Evolutionary conservation across 2,797 vertebrate genomes (phyloP).

Genomic region (Garrulus glandarius): DNA sequence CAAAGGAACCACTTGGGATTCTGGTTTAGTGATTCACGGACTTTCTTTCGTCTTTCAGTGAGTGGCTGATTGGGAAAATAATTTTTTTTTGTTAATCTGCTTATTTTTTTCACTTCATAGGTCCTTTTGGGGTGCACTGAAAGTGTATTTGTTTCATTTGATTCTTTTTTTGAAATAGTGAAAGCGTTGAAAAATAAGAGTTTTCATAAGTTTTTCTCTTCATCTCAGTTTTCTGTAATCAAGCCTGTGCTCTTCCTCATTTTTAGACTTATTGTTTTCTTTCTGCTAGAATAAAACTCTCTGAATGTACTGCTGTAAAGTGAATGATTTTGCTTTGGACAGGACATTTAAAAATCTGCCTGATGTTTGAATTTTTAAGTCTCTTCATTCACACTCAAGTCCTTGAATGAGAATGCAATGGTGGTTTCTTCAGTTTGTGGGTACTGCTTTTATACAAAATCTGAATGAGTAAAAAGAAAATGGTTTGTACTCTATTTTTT

Average conservation of each 20-base stretch:
- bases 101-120: background rate
- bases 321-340: background rate
- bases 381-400: background rate
- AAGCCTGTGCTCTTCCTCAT: background rate
- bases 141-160: background rate
- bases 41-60: slow-evolving; percentile 1
- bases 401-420: background rate
- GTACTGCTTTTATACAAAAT: background rate
- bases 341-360: background rate
- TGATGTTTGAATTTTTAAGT: background rate
- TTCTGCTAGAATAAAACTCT: background rate
- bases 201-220: background rate
- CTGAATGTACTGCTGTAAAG: background rate
- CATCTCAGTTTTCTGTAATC: background rate
- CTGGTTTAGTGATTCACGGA: slow-evolving; percentile 11
- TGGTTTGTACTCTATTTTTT: background rate
- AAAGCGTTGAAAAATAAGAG: background rate
- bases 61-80: background rate
- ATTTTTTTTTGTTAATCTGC: background rate
- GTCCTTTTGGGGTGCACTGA: background rate
- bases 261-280: background rate
- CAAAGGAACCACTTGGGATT: slow-evolving; percentile 30
- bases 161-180: background rate
- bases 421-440: background rate
- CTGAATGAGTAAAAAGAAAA: background rate